Evolutionary conservation across 2,797 vertebrate species (phyloP).

Genomic region (Pangasius mekongensis): DNA sequence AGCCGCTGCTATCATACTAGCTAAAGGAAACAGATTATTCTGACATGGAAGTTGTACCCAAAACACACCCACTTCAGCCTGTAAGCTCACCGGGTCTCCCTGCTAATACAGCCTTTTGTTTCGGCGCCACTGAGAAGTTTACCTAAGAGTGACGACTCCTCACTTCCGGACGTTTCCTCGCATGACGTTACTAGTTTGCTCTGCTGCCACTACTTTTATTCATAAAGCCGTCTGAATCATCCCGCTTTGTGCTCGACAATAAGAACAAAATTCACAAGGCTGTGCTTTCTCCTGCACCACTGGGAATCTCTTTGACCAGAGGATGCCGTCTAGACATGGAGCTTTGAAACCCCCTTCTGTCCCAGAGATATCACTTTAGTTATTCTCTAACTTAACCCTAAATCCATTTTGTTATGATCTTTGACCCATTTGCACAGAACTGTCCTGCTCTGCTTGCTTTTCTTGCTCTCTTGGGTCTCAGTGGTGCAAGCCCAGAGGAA

Average conservation of each 20-base stretch:
- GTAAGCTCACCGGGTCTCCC: constrained; percentile 34
- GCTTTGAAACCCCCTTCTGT: constrained; percentile 70
- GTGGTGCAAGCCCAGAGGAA: constrained; percentile 42
- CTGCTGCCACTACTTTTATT: not conserved
- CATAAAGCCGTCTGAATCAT: not conserved
- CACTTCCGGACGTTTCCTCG: constrained; percentile 33
- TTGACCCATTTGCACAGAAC: not conserved
- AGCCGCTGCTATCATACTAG: constrained; percentile 47
- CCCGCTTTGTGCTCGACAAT: not conserved
- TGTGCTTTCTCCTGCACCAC: constrained; percentile 54
- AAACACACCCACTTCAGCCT: constrained; percentile 50
- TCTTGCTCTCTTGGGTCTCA: constrained; percentile 16
- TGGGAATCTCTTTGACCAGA: constrained; percentile 68
- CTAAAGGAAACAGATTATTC: constrained; percentile 62
- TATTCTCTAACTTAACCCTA: constrained; percentile 30
- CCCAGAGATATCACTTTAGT: constrained; percentile 18
- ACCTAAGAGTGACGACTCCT: constrained; percentile 28
- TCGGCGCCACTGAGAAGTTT: constrained; percentile 50
- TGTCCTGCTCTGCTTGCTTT: constrained; percentile 31
- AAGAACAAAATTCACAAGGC: not conserved
- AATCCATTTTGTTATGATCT: not conserved
- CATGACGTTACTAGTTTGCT: constrained; percentile 25
- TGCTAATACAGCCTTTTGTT: constrained; percentile 50
- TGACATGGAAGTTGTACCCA: constrained; percentile 59
- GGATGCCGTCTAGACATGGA: constrained; percentile 73